Percentiles rank a stretch among this genome's conserved stretches.
phyloP scores from a whole-genome alignment of 2,113 vertebrate genomes.

The Paramormyrops kingsleyae region DNA sequence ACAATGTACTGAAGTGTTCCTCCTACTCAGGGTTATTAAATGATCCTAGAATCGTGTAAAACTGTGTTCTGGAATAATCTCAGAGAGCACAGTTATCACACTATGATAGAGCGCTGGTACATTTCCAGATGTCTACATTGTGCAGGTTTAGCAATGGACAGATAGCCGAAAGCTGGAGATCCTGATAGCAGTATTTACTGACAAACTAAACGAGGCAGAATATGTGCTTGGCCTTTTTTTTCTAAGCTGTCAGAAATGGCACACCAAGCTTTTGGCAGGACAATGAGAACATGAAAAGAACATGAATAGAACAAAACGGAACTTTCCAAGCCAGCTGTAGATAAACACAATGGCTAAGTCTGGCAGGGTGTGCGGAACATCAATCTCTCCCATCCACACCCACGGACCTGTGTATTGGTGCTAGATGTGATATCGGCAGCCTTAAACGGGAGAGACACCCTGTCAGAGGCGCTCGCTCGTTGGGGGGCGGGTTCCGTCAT shows the following conservation, averaged over 20 bases:
- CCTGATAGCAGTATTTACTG: neutral
- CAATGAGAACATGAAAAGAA: neutral
- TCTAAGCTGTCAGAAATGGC: neutral
- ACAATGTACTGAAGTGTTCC: neutral
- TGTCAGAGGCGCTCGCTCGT: neutral
- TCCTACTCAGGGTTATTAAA: neutral
- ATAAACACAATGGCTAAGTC: neutral
- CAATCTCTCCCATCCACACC: neutral
- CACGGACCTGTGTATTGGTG: neutral
- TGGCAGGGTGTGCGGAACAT: neutral
- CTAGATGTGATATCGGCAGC: neutral
- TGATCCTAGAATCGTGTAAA: neutral
- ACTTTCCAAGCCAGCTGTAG: neutral
- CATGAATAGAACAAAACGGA: neutral
- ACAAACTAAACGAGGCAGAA: neutral
- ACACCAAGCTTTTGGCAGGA: neutral
- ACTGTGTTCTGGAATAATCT: neutral
- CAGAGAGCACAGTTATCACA: neutral
- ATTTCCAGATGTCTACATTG: neutral
- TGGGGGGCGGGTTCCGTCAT: constrained; percentile 50
- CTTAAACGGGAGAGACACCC: neutral
- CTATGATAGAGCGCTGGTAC: neutral
- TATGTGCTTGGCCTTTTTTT: neutral
- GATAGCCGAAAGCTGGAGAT: neutral
- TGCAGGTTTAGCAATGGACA: neutral